Percentiles rank a stretch among this genome's conserved stretches.
phyloP scores from a whole-genome alignment of 37 sponge, comb jelly and placozoan species.

The Axinella damicornis region DNA sequence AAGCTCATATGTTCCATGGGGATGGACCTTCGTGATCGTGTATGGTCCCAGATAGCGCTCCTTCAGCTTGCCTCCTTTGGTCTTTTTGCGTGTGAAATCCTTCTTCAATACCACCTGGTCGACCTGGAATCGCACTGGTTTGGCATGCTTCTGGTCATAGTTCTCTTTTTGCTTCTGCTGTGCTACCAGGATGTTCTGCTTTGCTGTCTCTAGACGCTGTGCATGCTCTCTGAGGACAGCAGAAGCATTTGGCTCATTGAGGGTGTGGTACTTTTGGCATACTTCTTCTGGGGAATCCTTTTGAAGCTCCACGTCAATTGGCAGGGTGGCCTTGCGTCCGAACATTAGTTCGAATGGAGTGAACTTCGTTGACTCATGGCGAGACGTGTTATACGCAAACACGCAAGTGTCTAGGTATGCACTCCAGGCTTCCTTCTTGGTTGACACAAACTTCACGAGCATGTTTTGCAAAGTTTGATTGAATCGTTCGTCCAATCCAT shows the following conservation, averaged over 20 bases:
- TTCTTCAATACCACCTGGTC: slow-evolving; percentile 63
- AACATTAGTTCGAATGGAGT: slow-evolving; percentile 86
- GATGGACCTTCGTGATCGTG: slow-evolving; percentile 21
- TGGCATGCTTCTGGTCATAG: slow-evolving; percentile 73
- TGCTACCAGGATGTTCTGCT: slow-evolving; percentile 71
- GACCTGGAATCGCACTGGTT: slow-evolving; percentile 35
- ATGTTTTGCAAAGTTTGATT: slow-evolving; percentile 73
- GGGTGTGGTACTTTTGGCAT: neutral
- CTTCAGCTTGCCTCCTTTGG: slow-evolving; percentile 71
- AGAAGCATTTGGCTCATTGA: slow-evolving; percentile 7
- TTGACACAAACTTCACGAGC: slow-evolving; percentile 57
- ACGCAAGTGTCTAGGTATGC: slow-evolving; percentile 67
- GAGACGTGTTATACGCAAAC: slow-evolving; percentile 83
- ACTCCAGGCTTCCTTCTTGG: slow-evolving; percentile 55
- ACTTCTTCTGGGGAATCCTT: slow-evolving; percentile 28
- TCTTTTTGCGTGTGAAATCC: slow-evolving; percentile 71
- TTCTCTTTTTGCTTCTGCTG: slow-evolving; percentile 74
- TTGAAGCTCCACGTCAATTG: slow-evolving; percentile 57
- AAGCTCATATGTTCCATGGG: neutral
- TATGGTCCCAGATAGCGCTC: slow-evolving; percentile 55
- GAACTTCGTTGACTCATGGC: slow-evolving; percentile 71
- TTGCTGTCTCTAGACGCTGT: slow-evolving; percentile 51
- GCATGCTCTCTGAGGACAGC: neutral
- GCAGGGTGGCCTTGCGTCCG: slow-evolving; percentile 56
- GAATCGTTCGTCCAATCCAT: slow-evolving; percentile 70